Conservation (phyloP, 2,888 invertebrate genomes). For the Caenorhabditis uteleia region DNA sequence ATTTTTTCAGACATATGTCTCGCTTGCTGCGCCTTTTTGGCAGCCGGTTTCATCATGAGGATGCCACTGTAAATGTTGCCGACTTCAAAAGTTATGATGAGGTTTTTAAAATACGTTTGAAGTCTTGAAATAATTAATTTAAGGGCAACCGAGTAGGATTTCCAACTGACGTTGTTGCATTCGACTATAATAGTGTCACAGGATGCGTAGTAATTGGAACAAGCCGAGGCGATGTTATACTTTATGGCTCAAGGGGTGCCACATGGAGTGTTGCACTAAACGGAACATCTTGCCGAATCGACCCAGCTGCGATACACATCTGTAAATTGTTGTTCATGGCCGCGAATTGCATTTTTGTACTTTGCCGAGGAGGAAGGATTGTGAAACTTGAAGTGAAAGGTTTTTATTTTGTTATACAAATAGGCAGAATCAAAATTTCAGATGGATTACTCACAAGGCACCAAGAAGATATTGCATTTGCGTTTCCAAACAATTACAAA, state of each 20-base stretch:
- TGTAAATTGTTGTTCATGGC: slow-evolving; percentile 9
- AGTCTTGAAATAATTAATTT: slow-evolving; percentile 1
- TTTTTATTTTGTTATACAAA: not conserved
- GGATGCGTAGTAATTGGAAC: slow-evolving; percentile 14
- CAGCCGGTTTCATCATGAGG: not conserved
- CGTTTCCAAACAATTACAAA: not conserved
- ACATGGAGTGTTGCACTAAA: slow-evolving; percentile 5
- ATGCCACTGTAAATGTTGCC: not conserved
- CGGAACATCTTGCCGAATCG: too few relatives aligned
- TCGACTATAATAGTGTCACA: slow-evolving; percentile 3
- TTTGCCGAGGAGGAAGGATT: slow-evolving; percentile 7
- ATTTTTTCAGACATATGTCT: not conserved
- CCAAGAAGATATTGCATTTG: not conserved
- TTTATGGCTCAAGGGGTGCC: slow-evolving; percentile 12
- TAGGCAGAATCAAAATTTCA: not conserved
- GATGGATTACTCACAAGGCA: slow-evolving; percentile 2
- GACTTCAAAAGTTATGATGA: not conserved
- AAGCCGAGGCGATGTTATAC: slow-evolving; percentile 6
- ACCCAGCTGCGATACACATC: not conserved
- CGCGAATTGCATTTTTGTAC: slow-evolving; percentile 3
- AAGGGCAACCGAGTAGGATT: slow-evolving; percentile 27
- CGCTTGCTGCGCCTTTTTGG: not conserved
- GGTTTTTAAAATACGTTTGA: not conserved
- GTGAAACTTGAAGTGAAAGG: slow-evolving; percentile 11
- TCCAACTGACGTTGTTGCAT: slow-evolving; percentile 16